Evolutionary conservation across 2,888 invertebrate species (phyloP), one percentile per base, ranked within the genome.

Genomic region (Sphaerophoria taeniata): DNA sequence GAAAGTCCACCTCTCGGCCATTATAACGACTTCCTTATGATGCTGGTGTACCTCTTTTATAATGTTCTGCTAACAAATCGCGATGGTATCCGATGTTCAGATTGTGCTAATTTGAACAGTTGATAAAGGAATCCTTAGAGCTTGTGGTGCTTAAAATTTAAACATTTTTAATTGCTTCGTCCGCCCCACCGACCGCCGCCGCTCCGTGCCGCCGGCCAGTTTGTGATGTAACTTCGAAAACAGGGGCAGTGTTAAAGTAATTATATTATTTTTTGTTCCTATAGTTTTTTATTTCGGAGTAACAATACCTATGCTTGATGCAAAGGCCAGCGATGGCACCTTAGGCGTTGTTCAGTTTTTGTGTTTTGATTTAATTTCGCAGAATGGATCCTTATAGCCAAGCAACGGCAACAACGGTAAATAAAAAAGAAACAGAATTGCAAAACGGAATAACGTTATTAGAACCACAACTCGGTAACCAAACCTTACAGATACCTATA

Each of bases 341-440:
- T 70, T n/a, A 73, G 85, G 85, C 72, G 14, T 12, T 77, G 63
- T 73, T 63, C n/a, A 34, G 81, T 65, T 81, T 81, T 85, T 81
- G 81, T 77, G 81, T 85, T 85, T 85, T 85, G 81, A 85, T 85
- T 85, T 81, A 81, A 85, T 85, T 85, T 81, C 85, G 81, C 76
- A 70, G 85, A 85, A 85, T 73, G 71, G 58, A 63, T 43, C 61
- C 69, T 49, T 47, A 61, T 63, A 61, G 72, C 36, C 36, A 51
- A 70, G 16, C 49, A 49, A 65, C 11, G n/a, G 12, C 24, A 24
- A 24, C 24, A 2, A 24, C 24, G 2, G 24, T 24, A 24, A 24
- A 24, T 24, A 24, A 24, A 24, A 24, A 24, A 24, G 24, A 24
- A 24, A 24, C 24, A 24, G 1, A 2, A 24, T 24, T 24, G 24